Evolutionary conservation across 2,113 vertebrate genomes (phyloP).

Genomic region (Meleagris gallopavo): DNA sequence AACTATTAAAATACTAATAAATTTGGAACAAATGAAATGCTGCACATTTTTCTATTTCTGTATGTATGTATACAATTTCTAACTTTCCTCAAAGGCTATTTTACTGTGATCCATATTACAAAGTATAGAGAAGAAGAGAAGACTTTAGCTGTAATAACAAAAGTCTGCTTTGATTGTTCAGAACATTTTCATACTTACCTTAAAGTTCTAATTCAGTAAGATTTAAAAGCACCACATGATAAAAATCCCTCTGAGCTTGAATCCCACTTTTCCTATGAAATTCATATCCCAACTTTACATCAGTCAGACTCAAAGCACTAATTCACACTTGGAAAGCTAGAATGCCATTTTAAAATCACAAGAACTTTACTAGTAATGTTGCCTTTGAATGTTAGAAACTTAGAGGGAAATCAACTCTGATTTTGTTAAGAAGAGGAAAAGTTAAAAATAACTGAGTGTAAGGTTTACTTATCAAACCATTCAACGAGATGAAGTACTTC

Average conservation of each 20-base stretch:
- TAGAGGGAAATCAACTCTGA: neutral
- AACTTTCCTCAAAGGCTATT: neutral
- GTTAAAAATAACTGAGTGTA: neutral
- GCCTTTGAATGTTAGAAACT: neutral
- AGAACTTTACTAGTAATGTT: neutral
- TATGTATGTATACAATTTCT: neutral
- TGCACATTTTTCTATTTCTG: neutral
- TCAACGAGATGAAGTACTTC: neutral
- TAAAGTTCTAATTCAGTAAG: neutral
- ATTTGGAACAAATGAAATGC: neutral
- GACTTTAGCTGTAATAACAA: neutral
- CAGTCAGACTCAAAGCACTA: neutral
- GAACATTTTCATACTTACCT: neutral
- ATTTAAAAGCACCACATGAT: neutral
- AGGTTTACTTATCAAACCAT: neutral
- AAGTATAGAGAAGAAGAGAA: neutral
- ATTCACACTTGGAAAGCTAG: neutral
- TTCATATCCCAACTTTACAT: fast-evolving
- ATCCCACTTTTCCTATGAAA: neutral
- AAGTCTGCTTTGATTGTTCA: neutral
- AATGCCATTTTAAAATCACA: neutral
- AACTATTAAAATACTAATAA: slow-evolving; percentile 38
- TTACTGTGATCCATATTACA: neutral
- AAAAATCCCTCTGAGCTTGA: neutral
- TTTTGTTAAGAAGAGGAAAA: neutral